Conservation (phyloP, 2,888 invertebrate genomes). For the Anoncus sp. region DNA sequence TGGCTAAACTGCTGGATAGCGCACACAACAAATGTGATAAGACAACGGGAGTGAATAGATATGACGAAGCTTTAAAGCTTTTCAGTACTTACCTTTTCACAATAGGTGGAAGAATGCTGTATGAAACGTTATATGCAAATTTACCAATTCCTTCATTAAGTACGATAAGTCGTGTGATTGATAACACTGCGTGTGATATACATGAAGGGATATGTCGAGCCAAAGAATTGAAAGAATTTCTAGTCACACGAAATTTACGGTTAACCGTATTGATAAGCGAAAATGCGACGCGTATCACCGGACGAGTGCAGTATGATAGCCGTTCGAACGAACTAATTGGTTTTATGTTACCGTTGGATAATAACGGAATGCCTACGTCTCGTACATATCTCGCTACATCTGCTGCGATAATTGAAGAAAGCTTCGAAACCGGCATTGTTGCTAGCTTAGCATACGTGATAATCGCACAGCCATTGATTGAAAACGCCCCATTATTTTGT, state of each 20-base stretch:
- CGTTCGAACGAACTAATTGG: slow-evolving; percentile 19
- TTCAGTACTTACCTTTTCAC: slow-evolving; percentile 56
- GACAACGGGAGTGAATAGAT: slow-evolving; percentile 20
- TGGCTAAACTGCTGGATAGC: slow-evolving; percentile 10
- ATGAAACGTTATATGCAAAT: slow-evolving; percentile 44
- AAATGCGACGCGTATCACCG: slow-evolving; percentile 67
- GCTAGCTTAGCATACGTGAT: slow-evolving; percentile 65
- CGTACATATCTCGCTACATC: slow-evolving; percentile 55
- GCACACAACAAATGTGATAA: slow-evolving; percentile 7
- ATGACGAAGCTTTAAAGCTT: slow-evolving; percentile 46
- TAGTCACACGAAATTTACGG: slow-evolving; percentile 57
- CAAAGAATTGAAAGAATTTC: slow-evolving; percentile 62
- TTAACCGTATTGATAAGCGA: slow-evolving; percentile 64
- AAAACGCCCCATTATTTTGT: slow-evolving; percentile 67
- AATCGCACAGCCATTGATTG: slow-evolving; percentile 65
- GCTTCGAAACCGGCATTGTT: slow-evolving; percentile 54
- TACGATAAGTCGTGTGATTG: slow-evolving; percentile 55
- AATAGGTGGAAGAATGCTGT: slow-evolving; percentile 57
- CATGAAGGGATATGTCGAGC: slow-evolving; percentile 63
- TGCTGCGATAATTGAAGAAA: slow-evolving; percentile 58
- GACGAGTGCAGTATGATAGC: slow-evolving; percentile 63
- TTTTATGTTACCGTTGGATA: slow-evolving; percentile 49
- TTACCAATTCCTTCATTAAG: slow-evolving; percentile 49
- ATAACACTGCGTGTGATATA: slow-evolving; percentile 44
- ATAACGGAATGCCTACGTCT: slow-evolving; percentile 29